phyloP scores from a whole-genome alignment of 2,113 vertebrate genomes.

The Jaculus jaculus region DNA sequence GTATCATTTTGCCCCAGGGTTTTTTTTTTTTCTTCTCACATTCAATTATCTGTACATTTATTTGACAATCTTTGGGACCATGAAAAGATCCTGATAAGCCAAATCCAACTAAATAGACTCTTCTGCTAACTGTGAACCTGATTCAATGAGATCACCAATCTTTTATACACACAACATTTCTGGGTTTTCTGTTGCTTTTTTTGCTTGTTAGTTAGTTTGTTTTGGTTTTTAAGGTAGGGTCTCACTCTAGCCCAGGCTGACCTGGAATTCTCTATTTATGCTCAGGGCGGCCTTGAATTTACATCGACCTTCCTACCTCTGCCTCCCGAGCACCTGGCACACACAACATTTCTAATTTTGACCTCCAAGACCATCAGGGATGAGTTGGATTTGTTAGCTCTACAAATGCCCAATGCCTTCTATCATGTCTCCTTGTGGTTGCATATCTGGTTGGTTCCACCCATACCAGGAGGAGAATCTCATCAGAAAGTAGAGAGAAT shows the following conservation, averaged over 20 bases:
- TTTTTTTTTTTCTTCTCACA: constrained; percentile 94
- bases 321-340: no score
- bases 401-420: not conserved
- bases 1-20: constrained; percentile 94
- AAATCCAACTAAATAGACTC: not conserved
- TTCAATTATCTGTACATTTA: constrained; percentile 89
- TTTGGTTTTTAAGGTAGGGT: no score
- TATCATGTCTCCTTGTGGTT: not conserved
- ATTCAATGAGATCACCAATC: not conserved
- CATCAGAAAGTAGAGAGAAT: not conserved
- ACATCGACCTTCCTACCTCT: no score
- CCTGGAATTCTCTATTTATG: no score
- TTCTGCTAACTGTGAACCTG: no score
- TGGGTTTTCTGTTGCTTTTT: no score
- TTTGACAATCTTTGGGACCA: no score
- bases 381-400: not conserved
- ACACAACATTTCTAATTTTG: not conserved
- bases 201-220: no score
- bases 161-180: not conserved
- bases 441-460: not conserved
- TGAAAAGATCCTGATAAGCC: no score
- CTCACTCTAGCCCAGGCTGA: no score
- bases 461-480: not conserved
- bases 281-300: no score
- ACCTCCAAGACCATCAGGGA: not conserved